These are phyloP conservation scores for Drosophila auraria DNA, from an alignment of 1,140 invertebrate genomes.

Conservation along the genomic window DNA sequence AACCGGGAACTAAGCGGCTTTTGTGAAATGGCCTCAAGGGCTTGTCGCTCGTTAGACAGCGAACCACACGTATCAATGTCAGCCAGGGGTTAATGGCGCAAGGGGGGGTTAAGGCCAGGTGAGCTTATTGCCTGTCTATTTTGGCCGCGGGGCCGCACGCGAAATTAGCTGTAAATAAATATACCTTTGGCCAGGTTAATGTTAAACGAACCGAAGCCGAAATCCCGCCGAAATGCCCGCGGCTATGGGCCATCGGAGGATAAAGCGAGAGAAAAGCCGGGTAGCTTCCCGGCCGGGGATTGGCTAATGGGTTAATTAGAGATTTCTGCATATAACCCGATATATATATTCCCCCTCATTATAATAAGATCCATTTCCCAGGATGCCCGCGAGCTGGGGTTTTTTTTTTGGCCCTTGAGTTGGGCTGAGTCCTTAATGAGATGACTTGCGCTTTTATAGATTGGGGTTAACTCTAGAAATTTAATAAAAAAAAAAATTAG, in stretches of 20 bases:
- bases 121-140: conserved; percentile 57
- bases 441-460: conserved; percentile 28
- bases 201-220: conserved; percentile 35
- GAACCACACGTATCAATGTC: conserved; percentile 57
- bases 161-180: conserved; percentile 71
- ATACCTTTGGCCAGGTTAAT: conserved; percentile 37
- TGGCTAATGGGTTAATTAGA: conserved; percentile 53
- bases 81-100: conserved; percentile 15
- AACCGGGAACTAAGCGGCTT: conserved; percentile 55
- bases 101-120: conserved; percentile 1
- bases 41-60: conserved; percentile 53
- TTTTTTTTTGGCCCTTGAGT: conserved; percentile 2
- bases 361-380: conserved; percentile 27
- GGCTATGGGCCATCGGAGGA: conserved; percentile 28
- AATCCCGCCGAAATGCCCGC: conserved; percentile 21
- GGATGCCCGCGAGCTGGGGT: conserved; percentile 11
- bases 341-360: conserved; percentile 33
- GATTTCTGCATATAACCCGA: conserved; percentile 37
- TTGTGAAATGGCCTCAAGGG: conserved; percentile 61
- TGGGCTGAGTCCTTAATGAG: conserved; percentile 28
- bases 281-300: conserved; percentile 6
- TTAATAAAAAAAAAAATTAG: not conserved
- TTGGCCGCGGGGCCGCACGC: conserved; percentile 43
- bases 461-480: conserved; percentile 2
- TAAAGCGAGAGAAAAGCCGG: not conserved